phyloP scores from a whole-genome alignment of 2,888 invertebrate species.

The Suillia variegata region DNA sequence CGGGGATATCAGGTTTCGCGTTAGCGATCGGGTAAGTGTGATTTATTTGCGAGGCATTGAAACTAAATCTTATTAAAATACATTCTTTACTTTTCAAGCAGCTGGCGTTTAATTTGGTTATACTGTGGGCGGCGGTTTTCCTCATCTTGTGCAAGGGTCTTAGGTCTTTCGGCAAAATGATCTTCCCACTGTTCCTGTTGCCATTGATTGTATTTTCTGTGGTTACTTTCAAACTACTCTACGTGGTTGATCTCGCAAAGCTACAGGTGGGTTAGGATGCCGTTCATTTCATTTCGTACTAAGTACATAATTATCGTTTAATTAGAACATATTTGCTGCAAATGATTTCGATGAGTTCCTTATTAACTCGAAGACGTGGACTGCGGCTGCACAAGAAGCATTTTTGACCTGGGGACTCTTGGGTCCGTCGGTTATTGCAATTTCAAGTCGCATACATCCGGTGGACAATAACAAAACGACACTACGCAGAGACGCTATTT shows the following conservation, averaged over 20 bases:
- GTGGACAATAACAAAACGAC: conserved; percentile 42
- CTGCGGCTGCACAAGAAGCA: conserved; percentile 85
- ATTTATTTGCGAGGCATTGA: too few relatives aligned
- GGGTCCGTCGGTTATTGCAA: conserved; percentile 57
- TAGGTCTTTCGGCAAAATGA: conserved; percentile 63
- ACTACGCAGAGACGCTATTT: conserved; percentile 67
- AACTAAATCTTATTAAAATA: conserved; percentile 14
- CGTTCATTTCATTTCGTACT: not conserved
- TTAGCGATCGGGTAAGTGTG: conserved; percentile 54
- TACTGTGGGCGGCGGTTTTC: conserved; percentile 90
- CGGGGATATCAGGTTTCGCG: conserved; percentile 50
- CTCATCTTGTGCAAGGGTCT: conserved; percentile 86
- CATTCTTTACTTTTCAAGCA: conserved; percentile 66
- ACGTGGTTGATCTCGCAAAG: conserved; percentile 48
- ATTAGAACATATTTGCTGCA: conserved; percentile 75
- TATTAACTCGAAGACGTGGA: conserved; percentile 82
- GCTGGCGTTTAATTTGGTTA: conserved; percentile 86
- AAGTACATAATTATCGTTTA: conserved; percentile 38
- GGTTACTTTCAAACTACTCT: conserved; percentile 50
- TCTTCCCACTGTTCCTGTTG: conserved; percentile 77
- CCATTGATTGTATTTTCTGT: conserved; percentile 72
- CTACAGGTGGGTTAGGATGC: conserved; percentile 40
- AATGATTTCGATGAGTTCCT: conserved; percentile 87
- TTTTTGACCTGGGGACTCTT: conserved; percentile 82
- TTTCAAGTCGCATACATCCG: conserved; percentile 52